Evolutionary conservation across 2,113 vertebrate genomes (phyloP), one percentile per base, ranked within the genome.

Genomic region (Cromileptes altivelis): DNA sequence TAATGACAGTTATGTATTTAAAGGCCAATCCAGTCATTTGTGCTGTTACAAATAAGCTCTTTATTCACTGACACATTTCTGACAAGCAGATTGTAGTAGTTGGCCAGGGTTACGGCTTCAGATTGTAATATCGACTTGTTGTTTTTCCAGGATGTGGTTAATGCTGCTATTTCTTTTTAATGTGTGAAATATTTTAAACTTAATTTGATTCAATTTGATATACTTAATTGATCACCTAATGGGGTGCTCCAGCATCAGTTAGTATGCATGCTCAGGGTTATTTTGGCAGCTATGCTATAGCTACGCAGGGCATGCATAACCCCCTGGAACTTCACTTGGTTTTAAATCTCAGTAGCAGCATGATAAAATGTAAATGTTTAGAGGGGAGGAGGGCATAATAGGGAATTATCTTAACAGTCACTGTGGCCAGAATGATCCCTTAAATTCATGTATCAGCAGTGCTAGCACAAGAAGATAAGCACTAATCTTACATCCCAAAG

Each of bases 1-100:
- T 84, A 87, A 88, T 82, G 79, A 85, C 40, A 69, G 65, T 78
- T 85, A 63, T 80, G 70, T 52, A 60, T 92, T 75, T 88, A 73
- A 88, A 81, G 86, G 71, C 81, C 85, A 76, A 15, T 6, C 77
- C 70, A 86, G 56, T 71, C 81, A 81, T 83, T 84, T 75, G 71
- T 81, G 81, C 53, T 52, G 45, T 63, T 77, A 78, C 50, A 85
- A 89, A 76, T 47, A 67, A 47, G 55, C 47, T 75, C 84, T 83
- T 85, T 67, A 90, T 64, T 60, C 55, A 40, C 33, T 18, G 81
- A 81, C 61, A 79, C 47, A 63, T 78, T 78, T 63, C 30, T 74
- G 82, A 80, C 68, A 65, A 57, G 55, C 70, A 68, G 71, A 70
- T 52, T 84, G 58, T 60, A 37, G 80, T 62, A 57, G 33, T 21